phyloP scores from a whole-genome alignment of 2,888 invertebrate genomes.

The Clivina fossor region DNA sequence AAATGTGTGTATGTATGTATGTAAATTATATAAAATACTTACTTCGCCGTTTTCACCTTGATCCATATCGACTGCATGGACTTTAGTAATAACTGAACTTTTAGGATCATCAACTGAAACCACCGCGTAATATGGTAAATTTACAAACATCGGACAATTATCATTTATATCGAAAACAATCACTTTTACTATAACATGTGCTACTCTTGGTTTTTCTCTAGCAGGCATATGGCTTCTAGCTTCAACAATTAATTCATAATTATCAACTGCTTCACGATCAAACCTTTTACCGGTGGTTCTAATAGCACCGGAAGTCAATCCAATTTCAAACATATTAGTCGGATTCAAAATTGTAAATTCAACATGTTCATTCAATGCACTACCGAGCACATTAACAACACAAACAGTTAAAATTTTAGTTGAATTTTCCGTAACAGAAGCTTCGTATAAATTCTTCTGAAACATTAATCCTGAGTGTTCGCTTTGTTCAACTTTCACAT shows the following conservation, averaged over 20 bases:
- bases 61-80: slow-evolving; percentile 88
- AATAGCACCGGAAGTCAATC: slow-evolving; percentile 87
- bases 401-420: slow-evolving; percentile 78
- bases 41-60: slow-evolving; percentile 85
- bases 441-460: slow-evolving; percentile 77
- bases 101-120: slow-evolving; percentile 83
- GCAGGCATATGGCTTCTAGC: slow-evolving; percentile 60
- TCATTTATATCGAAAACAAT: slow-evolving; percentile 91
- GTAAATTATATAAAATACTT: too few relatives aligned
- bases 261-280: slow-evolving; percentile 82
- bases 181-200: slow-evolving; percentile 82
- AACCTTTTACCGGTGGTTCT: slow-evolving; percentile 80
- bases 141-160: slow-evolving; percentile 91
- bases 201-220: slow-evolving; percentile 65
- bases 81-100: slow-evolving; percentile 78
- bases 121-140: slow-evolving; percentile 89
- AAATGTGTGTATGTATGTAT: too few relatives aligned
- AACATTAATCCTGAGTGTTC: slow-evolving; percentile 79
- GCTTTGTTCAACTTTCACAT: slow-evolving; percentile 67
- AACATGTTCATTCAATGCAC: slow-evolving; percentile 83
- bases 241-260: slow-evolving; percentile 83
- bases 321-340: slow-evolving; percentile 81
- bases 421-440: slow-evolving; percentile 81
- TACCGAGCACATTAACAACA: slow-evolving; percentile 87
- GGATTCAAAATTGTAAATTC: slow-evolving; percentile 87